phyloP scores from a whole-genome alignment of 2,797 vertebrate genomes.

The Aulostomus chinensis region DNA sequence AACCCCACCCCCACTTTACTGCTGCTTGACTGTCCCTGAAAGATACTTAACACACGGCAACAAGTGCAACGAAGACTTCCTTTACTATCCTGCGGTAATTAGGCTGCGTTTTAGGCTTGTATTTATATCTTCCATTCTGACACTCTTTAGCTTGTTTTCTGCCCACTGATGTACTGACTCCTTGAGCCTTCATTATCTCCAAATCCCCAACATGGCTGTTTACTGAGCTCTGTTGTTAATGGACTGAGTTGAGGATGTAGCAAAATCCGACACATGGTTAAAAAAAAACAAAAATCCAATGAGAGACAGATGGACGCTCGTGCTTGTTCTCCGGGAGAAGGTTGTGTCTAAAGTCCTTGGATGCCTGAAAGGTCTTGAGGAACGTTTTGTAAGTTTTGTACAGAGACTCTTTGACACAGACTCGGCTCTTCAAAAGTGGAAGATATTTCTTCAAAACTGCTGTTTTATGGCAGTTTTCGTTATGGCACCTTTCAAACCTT shows the following conservation, averaged over 20 bases:
- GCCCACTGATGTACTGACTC: constrained; percentile 60
- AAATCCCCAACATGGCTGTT: constrained; percentile 48
- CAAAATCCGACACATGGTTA: constrained; percentile 17
- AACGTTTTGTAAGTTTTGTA: constrained; percentile 32
- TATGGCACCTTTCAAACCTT: constrained; percentile 65
- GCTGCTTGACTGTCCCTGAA: constrained; percentile 19
- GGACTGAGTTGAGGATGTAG: constrained; percentile 46
- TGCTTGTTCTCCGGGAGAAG: constrained; percentile 32
- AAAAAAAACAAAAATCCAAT: background rate
- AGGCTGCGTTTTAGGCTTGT: too few relatives aligned
- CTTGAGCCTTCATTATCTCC: constrained; percentile 52
- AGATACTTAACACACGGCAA: background rate
- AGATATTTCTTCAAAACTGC: constrained; percentile 70
- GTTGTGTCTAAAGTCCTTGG: constrained; percentile 16
- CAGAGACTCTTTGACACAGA: constrained; percentile 59
- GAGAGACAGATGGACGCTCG: constrained; percentile 25
- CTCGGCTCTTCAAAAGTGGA: constrained; percentile 46
- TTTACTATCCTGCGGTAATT: constrained; percentile 13
- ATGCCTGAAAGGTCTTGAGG: constrained; percentile 22
- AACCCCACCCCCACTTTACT: constrained; percentile 22
- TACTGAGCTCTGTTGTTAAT: constrained; percentile 51
- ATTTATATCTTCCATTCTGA: too few relatives aligned
- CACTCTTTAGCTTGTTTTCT: constrained; percentile 40
- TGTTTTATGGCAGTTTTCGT: constrained; percentile 80
- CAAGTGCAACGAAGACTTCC: background rate